Percentiles rank a stretch among this genome's conserved stretches.
Conservation (phyloP, 2,113 vertebrate genomes). For the Polyodon spathula region DNA sequence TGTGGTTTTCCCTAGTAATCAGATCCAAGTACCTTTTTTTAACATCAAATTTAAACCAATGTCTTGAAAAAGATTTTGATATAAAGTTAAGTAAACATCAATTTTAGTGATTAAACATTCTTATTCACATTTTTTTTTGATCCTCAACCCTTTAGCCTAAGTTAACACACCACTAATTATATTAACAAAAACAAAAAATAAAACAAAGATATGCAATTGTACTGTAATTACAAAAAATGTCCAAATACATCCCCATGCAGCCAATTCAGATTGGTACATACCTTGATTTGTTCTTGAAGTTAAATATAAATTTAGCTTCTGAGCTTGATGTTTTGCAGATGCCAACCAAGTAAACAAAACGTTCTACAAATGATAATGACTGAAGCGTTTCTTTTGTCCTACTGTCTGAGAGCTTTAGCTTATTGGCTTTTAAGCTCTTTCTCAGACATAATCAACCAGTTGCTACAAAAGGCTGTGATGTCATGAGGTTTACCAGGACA, state of each 20-base stretch:
- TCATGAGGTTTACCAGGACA: conserved; percentile 58
- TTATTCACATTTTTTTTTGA: too few relatives aligned
- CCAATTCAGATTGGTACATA: background rate
- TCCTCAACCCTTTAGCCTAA: too few relatives aligned
- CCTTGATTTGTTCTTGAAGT: background rate
- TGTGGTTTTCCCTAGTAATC: too few relatives aligned
- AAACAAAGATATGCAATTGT: background rate
- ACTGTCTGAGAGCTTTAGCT: conserved; percentile 22
- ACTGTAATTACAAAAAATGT: background rate
- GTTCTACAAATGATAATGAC: conserved; percentile 24
- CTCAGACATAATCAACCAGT: conserved; percentile 46
- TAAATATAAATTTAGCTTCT: too few relatives aligned
- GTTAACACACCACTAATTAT: too few relatives aligned
- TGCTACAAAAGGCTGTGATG: conserved; percentile 34
- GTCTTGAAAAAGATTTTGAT: background rate
- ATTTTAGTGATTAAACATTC: too few relatives aligned
- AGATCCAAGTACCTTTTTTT: too few relatives aligned
- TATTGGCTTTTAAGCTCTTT: conserved; percentile 52
- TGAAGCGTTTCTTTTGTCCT: conserved; percentile 24
- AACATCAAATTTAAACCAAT: too few relatives aligned
- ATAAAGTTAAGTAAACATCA: too few relatives aligned
- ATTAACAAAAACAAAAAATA: too few relatives aligned
- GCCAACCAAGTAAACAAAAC: background rate
- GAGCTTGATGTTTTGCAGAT: background rate
- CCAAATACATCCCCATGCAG: background rate